A percentile compares a stretch with the other conserved stretches of the same genome.
Evolutionary conservation across 2,113 vertebrate genomes (phyloP).

Genomic region (Oreocharis arfaki): DNA sequence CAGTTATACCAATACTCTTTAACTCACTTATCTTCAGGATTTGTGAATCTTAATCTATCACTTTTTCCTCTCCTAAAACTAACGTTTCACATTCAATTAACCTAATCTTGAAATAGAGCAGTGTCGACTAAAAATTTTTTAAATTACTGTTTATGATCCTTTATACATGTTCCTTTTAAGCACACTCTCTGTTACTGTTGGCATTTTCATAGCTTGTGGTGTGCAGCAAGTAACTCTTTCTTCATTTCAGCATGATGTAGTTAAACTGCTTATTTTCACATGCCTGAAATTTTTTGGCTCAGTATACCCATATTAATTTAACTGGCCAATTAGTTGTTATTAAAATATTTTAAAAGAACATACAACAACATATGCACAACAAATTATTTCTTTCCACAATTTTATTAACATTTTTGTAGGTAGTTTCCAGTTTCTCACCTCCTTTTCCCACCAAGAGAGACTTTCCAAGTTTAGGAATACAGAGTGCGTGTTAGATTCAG

Average conservation of each 20-base stretch:
- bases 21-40: constrained; percentile 13
- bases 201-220: background rate
- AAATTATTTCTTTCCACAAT: constrained; percentile 67
- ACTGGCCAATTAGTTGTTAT: constrained; percentile 62
- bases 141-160: constrained; percentile 19
- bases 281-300: constrained; percentile 52
- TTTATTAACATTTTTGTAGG: constrained; percentile 63
- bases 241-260: constrained; percentile 6
- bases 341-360: constrained; percentile 66
- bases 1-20: background rate
- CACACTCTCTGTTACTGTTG: constrained; percentile 21
- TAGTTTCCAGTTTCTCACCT: constrained; percentile 66
- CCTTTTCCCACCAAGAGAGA: constrained; percentile 41
- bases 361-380: constrained; percentile 59
- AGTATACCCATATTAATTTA: constrained; percentile 38
- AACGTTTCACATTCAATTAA: constrained; percentile 38
- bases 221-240: constrained; percentile 29
- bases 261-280: constrained; percentile 48
- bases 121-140: background rate
- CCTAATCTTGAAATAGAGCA: constrained; percentile 15
- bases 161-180: constrained; percentile 3
- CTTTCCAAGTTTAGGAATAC: background rate
- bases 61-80: background rate
- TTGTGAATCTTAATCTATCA: background rate
- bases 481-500: background rate